Evolutionary conservation across 2,797 vertebrate genomes (phyloP).

Genomic region (Spea hammondii): DNA sequence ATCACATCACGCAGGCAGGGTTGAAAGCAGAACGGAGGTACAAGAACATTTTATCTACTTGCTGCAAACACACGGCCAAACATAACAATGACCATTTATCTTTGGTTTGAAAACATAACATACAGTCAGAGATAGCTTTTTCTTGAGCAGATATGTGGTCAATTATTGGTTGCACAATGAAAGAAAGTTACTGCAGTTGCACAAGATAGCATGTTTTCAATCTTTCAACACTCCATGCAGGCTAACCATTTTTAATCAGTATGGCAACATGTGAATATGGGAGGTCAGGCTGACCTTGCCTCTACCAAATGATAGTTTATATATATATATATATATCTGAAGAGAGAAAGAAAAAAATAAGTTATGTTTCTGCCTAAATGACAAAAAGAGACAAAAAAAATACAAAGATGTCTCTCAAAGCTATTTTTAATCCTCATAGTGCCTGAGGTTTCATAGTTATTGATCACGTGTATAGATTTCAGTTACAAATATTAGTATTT

Average conservation of each 20-base stretch:
- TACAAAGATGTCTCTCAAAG: too few species aligned
- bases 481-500: conserved; percentile 1
- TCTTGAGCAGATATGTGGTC: background rate
- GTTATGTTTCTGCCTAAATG: background rate
- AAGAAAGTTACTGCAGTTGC: background rate
- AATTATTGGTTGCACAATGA: conserved; percentile 14
- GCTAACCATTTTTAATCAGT: background rate
- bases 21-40: background rate
- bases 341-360: background rate
- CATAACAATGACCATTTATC: conserved; percentile 25
- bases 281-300: conserved; percentile 23
- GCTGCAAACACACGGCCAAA: background rate
- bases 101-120: background rate
- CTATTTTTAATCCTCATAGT: background rate
- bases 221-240: conserved; percentile 22
- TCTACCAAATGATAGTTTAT: background rate
- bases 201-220: conserved; percentile 16
- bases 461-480: background rate
- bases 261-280: conserved; percentile 10
- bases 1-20: background rate
- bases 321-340: too few species aligned
- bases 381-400: too few species aligned
- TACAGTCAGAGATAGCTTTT: background rate
- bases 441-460: background rate
- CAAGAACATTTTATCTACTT: conserved; percentile 2